Base-by-base conservation (phyloP, 2,888 invertebrate genomes). In the Lasioglossum malachurum region DNA sequence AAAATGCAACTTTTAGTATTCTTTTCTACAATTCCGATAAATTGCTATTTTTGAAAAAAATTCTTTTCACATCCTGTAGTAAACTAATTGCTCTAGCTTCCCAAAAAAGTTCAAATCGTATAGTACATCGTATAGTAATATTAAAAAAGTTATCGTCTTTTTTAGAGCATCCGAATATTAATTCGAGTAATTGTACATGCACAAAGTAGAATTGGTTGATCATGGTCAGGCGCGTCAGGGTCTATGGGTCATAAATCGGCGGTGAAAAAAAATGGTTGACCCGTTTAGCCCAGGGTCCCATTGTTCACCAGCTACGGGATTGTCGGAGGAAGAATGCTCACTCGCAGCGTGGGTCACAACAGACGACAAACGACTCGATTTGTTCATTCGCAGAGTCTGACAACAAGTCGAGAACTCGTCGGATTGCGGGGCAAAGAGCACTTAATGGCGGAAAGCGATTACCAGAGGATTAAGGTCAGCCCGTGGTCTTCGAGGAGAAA, bases 361-460 rank as follows among this genome's bases (percentile, higher is more conserved):
- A 27, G 64, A 64, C 31, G 69, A 71, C 64, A 27, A 23, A 41
- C 76, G 19, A 27, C 53, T 53, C 38, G 78, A 35, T 69, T 78
- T 53, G 53, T 41, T 49, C 53, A 19, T 53, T 23, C 31, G 44
- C 23, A 76, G 64, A 23, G 31, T 27, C 41, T 44, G 46, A 31
- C 44, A 19, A 64, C 64, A 60, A 46, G 76, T 44, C 23, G 76
- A 76, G 60, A 35, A 38, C 67, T 16, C 35, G 67, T 49, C 49
- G 23, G 46, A 46, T 73, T 31, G 49, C n/a, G 46, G 38, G 12
- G 75, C 81, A 67, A 75, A 71, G 71, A 78, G 78, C 49, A n/a
- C 71, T 86, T 78, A 86, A 80, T 75, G 64, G 57, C 60, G 75
- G 75, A 78, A 83, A 80, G 53, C 75, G 78, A 75, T 86, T 84